These are phyloP conservation scores for Seriola dumerili DNA, from an alignment of 2,113 vertebrate species.

Conservation along the genomic window DNA sequence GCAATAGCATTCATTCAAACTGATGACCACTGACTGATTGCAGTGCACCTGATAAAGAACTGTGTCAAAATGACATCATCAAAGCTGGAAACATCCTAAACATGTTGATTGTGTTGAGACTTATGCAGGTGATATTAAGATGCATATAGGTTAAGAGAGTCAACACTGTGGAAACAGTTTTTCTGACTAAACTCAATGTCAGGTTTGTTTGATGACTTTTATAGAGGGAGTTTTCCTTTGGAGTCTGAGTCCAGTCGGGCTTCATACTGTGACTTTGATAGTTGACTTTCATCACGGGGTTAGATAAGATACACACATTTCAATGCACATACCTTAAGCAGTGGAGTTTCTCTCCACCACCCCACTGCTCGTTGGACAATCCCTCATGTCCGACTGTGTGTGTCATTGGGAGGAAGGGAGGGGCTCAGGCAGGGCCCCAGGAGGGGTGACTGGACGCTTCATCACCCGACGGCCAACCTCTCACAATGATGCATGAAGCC, in stretches of 20 bases:
- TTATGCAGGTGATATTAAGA: not conserved
- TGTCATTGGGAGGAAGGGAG: constrained; percentile 54
- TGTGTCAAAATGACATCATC: no score
- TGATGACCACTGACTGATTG: no score
- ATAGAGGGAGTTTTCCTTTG: not conserved
- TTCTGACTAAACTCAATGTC: not conserved
- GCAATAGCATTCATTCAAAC: no score
- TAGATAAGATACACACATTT: constrained; percentile 13
- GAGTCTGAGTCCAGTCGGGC: not conserved
- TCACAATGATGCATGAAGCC: constrained; percentile 82
- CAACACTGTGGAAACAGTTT: not conserved
- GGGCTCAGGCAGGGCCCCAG: constrained; percentile 62
- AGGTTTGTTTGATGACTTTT: not conserved
- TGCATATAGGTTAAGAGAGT: not conserved
- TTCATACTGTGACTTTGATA: not conserved
- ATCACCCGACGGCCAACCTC: constrained; percentile 77
- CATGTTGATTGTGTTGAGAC: no score
- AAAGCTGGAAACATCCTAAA: no score
- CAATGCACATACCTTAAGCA: constrained; percentile 4
- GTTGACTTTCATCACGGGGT: not conserved
- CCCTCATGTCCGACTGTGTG: constrained; percentile 71
- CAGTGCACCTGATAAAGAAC: no score
- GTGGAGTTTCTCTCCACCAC: constrained; percentile 7
- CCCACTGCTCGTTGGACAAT: constrained; percentile 63
- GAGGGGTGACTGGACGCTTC: constrained; percentile 79